Evolutionary conservation across 1,140 invertebrate genomes (phyloP).

Genomic region (Holcopasites calliopsidis): DNA sequence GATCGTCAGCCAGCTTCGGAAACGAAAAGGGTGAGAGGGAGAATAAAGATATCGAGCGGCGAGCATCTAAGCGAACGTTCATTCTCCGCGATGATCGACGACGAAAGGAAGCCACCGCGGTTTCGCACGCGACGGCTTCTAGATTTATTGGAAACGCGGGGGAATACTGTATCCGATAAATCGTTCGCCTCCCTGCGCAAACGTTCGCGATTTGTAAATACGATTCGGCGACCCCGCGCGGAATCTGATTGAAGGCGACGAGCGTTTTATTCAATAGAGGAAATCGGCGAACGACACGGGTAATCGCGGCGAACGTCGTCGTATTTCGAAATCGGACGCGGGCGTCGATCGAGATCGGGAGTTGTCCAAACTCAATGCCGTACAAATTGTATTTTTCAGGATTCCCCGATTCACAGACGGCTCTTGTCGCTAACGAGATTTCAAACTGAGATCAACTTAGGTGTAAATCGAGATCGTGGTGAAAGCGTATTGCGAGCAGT

Average conservation of each 20-base stretch:
- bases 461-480: too few species aligned
- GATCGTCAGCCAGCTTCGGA: too few species aligned
- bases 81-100: neutral
- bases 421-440: too few species aligned
- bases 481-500: too few species aligned
- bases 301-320: slow-evolving; percentile 11
- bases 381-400: too few species aligned
- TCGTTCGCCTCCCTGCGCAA: slow-evolving; percentile 34
- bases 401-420: too few species aligned
- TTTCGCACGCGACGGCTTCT: slow-evolving; percentile 27
- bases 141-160: slow-evolving; percentile 27
- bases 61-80: too few species aligned
- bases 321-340: slow-evolving; percentile 5
- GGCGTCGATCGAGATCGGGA: neutral
- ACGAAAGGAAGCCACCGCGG: slow-evolving; percentile 32
- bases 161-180: slow-evolving; percentile 55
- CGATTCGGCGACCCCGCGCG: slow-evolving; percentile 3
- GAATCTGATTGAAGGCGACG: slow-evolving; percentile 18
- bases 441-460: too few species aligned
- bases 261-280: slow-evolving; percentile 36
- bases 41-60: neutral
- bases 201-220: slow-evolving; percentile 37
- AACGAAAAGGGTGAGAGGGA: neutral
- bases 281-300: slow-evolving; percentile 10
- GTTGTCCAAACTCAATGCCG: neutral